A percentile compares a stretch with the other conserved stretches of the same genome.
These are phyloP conservation scores for Callipepla squamata DNA, from an alignment of 2,113 vertebrate genomes.

Conservation along the genomic window DNA sequence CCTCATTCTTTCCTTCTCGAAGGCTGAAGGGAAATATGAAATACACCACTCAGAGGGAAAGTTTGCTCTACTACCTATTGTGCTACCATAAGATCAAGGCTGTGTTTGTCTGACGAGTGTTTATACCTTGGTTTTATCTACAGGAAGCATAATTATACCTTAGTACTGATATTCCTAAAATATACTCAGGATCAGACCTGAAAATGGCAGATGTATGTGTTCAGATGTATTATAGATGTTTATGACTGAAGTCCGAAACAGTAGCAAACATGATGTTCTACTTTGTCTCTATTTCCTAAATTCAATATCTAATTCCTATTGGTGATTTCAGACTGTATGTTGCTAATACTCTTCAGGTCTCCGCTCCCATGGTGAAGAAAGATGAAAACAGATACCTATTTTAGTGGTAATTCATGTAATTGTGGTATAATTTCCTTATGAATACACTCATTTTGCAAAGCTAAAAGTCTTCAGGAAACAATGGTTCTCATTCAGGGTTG, in stretches of 20 bases:
- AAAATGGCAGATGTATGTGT: neutral
- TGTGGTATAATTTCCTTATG: neutral
- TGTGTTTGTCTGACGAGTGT: neutral
- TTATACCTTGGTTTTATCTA: neutral
- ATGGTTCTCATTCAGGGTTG: neutral
- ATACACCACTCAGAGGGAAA: fast-evolving
- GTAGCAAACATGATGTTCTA: conserved; percentile 1
- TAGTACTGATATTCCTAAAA: neutral
- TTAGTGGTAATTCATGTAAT: neutral
- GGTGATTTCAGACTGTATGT: neutral
- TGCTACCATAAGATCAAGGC: neutral
- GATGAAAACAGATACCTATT: neutral
- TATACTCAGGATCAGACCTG: neutral
- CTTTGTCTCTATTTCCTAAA: conserved; percentile 8
- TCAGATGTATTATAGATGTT: conserved; percentile 12
- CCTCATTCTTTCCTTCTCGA: neutral
- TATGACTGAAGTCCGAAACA: neutral
- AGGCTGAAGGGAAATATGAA: neutral
- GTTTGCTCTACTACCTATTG: neutral
- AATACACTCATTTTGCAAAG: neutral
- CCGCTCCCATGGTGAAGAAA: neutral
- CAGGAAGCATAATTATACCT: neutral
- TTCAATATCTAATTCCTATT: neutral
- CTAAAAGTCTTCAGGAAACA: neutral
- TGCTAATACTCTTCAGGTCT: neutral